phyloP scores from a whole-genome alignment of 2,797 vertebrate genomes.

The Neostethus bicornis region DNA sequence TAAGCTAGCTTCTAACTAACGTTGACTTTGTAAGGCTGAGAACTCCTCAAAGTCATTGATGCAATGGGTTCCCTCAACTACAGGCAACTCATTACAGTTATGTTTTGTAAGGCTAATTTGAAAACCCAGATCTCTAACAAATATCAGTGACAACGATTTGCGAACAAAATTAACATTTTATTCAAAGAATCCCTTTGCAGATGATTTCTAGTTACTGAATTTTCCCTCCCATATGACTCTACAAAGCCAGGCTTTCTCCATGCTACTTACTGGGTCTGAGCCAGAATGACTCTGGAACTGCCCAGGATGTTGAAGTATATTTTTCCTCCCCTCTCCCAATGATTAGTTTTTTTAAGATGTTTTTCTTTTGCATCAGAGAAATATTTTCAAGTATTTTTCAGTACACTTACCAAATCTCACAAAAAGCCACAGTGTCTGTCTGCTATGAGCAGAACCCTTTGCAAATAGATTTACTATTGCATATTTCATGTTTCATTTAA shows the following conservation, averaged over 20 bases:
- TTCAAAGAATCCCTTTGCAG: no score
- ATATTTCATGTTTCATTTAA: no score
- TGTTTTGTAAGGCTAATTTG: constrained; percentile 7
- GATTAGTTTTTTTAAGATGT: constrained; percentile 56
- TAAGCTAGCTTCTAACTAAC: constrained; percentile 60
- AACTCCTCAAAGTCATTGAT: constrained; percentile 51
- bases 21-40: constrained; percentile 68
- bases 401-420: constrained; percentile 32
- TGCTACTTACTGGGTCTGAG: constrained; percentile 53
- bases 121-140: no score
- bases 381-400: constrained; percentile 58
- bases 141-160: not conserved
- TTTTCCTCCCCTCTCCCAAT: constrained; percentile 61
- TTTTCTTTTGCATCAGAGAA: constrained; percentile 61
- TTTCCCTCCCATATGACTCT: constrained; percentile 34
- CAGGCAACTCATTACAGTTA: constrained; percentile 1
- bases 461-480: no score
- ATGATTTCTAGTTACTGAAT: constrained; percentile 35
- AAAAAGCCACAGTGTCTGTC: constrained; percentile 15
- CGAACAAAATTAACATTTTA: no score
- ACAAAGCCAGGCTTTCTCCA: constrained; percentile 72
- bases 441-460: not conserved
- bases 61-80: constrained; percentile 32
- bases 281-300: constrained; percentile 65
- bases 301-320: constrained; percentile 74